These are phyloP conservation scores for Drosophila picticornis DNA, from an alignment of 2,888 invertebrate genomes.

Conservation along the genomic window DNA sequence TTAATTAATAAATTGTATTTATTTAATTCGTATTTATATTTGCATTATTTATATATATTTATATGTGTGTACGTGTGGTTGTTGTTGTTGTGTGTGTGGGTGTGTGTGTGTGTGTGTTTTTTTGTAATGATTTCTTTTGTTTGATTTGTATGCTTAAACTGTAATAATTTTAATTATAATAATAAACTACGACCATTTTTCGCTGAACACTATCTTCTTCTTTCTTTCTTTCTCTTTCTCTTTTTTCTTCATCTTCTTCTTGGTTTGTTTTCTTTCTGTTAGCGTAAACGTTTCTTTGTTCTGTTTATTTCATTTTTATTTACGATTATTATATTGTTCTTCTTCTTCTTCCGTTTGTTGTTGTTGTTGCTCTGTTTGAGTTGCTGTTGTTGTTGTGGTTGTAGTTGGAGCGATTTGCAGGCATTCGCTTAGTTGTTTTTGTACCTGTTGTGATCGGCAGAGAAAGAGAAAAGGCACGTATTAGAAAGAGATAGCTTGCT, in stretches of 20 bases:
- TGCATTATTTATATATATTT: conserved; percentile 34
- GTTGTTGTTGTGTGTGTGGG: background rate
- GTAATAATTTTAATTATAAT: conserved; percentile 63
- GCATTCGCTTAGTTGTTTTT: conserved; percentile 53
- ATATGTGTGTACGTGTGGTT: conserved; percentile 33
- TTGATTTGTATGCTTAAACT: conserved; percentile 56
- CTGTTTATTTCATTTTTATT: conserved; percentile 13
- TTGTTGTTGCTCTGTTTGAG: conserved; percentile 22
- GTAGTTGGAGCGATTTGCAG: conserved; percentile 10
- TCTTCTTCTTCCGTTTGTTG: conserved; percentile 24
- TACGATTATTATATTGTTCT: conserved; percentile 18
- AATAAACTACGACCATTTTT: conserved; percentile 66
- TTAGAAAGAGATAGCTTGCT: conserved; percentile 42
- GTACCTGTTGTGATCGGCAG: conserved; percentile 45
- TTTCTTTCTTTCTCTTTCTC: conserved; percentile 20
- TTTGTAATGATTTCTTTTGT: conserved; percentile 33
- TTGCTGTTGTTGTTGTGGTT: conserved; percentile 17
- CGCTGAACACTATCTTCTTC: conserved; percentile 50
- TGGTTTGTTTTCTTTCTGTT: conserved; percentile 28
- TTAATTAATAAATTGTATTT: conserved; percentile 67
- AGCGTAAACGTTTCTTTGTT: conserved; percentile 22
- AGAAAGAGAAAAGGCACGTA: conserved; percentile 35
- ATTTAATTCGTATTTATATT: conserved; percentile 57
- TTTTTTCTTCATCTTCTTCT: conserved; percentile 10
- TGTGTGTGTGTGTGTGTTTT: conserved; percentile 20